These are phyloP conservation scores for Agonopterix alstromeriana DNA, from an alignment of 2,888 invertebrate species.

Conservation along the genomic window DNA sequence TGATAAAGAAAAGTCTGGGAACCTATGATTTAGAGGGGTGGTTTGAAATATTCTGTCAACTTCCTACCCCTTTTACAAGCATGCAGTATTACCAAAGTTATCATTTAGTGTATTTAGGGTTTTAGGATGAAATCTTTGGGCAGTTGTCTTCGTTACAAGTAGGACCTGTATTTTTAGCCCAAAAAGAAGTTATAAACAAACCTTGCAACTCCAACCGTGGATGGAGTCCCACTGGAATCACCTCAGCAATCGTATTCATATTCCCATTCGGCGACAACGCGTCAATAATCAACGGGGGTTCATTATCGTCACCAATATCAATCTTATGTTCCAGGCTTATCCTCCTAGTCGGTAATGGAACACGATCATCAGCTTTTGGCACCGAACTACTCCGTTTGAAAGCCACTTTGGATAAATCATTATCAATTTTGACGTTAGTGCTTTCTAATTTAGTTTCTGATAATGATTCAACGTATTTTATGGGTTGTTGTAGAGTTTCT, in stretches of 20 bases:
- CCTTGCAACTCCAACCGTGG: slow-evolving; percentile 52
- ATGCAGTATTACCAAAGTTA: too few species aligned
- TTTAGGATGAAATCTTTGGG: too few species aligned
- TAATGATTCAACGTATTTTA: slow-evolving; percentile 44
- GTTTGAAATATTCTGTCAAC: too few species aligned
- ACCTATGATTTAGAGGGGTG: too few species aligned
- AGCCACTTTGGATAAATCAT: slow-evolving; percentile 57
- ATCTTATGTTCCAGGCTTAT: slow-evolving; percentile 70
- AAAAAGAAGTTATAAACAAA: too few species aligned
- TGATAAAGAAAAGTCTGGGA: too few species aligned
- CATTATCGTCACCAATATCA: slow-evolving; percentile 68
- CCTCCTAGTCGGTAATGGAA: slow-evolving; percentile 47
- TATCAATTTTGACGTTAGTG: slow-evolving; percentile 50
- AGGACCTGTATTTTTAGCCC: too few species aligned
- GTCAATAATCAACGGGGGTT: slow-evolving; percentile 68
- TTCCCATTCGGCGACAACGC: slow-evolving; percentile 59
- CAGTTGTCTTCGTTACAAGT: too few species aligned
- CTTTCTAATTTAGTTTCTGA: slow-evolving; percentile 32
- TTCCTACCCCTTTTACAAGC: too few species aligned
- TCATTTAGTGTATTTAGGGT: too few species aligned
- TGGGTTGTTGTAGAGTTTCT: slow-evolving; percentile 40
- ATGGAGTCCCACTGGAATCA: slow-evolving; percentile 60
- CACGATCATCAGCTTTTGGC: slow-evolving; percentile 57
- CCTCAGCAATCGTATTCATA: slow-evolving; percentile 68
- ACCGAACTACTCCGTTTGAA: slow-evolving; percentile 64